Percentiles rank a stretch among this genome's conserved stretches.
phyloP scores from a whole-genome alignment of 2,797 vertebrate species.

The Hippoglossus hippoglossus region DNA sequence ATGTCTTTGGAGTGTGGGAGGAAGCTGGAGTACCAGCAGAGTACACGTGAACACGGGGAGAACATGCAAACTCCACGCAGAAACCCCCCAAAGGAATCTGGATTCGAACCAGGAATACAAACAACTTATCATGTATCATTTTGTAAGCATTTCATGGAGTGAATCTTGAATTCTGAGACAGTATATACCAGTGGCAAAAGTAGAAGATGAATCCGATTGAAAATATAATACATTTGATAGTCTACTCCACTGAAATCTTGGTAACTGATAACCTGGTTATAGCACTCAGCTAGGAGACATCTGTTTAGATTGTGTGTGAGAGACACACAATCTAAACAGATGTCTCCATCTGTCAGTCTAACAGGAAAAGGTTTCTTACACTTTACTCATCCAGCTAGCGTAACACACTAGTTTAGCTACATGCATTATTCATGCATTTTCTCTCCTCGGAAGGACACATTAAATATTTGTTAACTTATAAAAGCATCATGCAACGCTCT shows the following conservation, averaged over 20 bases:
- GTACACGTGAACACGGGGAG: too few species aligned
- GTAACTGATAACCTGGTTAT: slow-evolving; percentile 22
- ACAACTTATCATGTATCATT: too few species aligned
- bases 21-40: too few species aligned
- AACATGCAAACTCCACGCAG: too few species aligned
- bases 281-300: slow-evolving; percentile 13
- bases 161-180: too few species aligned
- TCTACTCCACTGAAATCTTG: background rate
- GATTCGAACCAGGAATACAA: too few species aligned
- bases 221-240: too few species aligned
- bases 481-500: slow-evolving; percentile 75
- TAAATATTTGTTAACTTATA: slow-evolving; percentile 80
- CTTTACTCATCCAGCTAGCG: slow-evolving; percentile 57
- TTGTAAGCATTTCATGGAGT: background rate
- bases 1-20: too few species aligned
- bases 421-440: slow-evolving; percentile 76
- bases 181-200: too few species aligned
- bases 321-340: slow-evolving; percentile 27
- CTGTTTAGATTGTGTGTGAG: too few species aligned
- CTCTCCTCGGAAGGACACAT: slow-evolving; percentile 69
- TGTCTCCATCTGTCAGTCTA: slow-evolving; percentile 29
- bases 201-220: too few species aligned
- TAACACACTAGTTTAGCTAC: slow-evolving; percentile 56
- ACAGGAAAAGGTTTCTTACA: slow-evolving; percentile 34
- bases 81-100: too few species aligned